These are phyloP conservation scores for Suillia variegata DNA, from an alignment of 2,888 invertebrate species.

Conservation along the genomic window DNA sequence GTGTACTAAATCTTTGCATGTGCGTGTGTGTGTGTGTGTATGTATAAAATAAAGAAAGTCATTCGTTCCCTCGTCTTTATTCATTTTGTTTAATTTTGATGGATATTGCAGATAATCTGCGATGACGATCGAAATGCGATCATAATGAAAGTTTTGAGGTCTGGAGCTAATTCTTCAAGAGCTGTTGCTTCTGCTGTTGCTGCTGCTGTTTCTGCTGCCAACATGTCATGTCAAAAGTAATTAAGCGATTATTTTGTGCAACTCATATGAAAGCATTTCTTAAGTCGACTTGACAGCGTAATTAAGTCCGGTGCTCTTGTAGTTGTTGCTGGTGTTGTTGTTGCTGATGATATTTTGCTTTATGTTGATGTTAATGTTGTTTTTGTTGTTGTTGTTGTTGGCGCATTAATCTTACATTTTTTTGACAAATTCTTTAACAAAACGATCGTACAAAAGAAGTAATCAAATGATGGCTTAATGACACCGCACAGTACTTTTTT, in stretches of 20 bases:
- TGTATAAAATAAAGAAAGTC: too few species aligned
- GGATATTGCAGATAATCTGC: background rate
- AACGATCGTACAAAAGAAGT: too few species aligned
- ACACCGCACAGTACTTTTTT: too few species aligned
- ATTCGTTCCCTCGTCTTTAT: background rate
- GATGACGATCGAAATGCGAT: background rate
- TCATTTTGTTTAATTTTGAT: background rate
- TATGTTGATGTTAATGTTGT: too few species aligned
- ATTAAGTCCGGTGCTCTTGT: conserved; percentile 39
- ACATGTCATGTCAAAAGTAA: conserved; percentile 49
- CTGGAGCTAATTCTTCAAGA: too few species aligned
- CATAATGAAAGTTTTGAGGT: background rate
- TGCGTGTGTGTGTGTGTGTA: too few species aligned
- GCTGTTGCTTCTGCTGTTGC: too few species aligned
- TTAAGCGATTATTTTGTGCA: conserved; percentile 49
- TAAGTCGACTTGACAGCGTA: conserved; percentile 47
- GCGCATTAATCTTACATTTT: too few species aligned
- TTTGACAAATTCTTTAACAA: too few species aligned
- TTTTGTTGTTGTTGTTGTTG: too few species aligned
- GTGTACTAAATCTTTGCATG: too few species aligned
- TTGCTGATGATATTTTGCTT: conserved; percentile 19
- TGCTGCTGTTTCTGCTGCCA: conserved; percentile 34
- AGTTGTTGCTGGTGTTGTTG: conserved; percentile 21
- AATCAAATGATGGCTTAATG: too few species aligned
- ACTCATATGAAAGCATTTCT: conserved; percentile 48